Evolutionary conservation across 2,888 invertebrate species (phyloP).

Genomic region (Tetramorium bicarinatum): DNA sequence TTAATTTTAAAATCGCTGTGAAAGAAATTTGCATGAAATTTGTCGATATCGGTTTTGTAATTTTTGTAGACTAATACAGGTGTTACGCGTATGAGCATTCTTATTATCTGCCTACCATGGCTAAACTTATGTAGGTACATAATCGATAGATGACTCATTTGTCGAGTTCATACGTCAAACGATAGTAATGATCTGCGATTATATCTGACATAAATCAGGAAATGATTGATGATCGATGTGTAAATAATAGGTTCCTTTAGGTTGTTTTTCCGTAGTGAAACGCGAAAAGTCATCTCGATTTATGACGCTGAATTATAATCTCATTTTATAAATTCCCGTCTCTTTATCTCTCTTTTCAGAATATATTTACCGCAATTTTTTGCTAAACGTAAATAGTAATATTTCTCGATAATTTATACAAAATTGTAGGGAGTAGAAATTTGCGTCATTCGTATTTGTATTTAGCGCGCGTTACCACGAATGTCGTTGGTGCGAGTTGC

Average conservation of each 20-base stretch:
- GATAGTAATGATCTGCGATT: constrained; percentile 27
- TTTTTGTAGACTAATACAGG: background rate
- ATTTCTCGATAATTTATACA: background rate
- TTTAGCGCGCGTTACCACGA: too few species aligned
- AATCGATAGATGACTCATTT: constrained; percentile 7
- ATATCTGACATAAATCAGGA: background rate
- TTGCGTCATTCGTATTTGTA: too few species aligned
- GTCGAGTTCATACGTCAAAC: constrained; percentile 32
- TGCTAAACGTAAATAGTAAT: background rate
- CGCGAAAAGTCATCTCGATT: background rate
- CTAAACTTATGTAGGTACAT: constrained; percentile 10
- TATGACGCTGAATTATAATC: background rate
- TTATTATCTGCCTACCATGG: background rate
- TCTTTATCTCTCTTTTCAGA: background rate
- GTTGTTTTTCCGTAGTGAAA: background rate
- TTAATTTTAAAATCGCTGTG: background rate
- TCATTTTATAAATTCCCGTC: background rate
- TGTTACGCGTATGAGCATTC: background rate
- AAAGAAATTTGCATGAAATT: background rate
- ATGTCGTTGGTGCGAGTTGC: too few species aligned
- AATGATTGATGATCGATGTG: constrained; percentile 34
- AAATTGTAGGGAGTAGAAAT: too few species aligned
- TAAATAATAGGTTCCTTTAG: background rate
- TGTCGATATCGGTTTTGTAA: background rate
- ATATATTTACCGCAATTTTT: background rate